Evolutionary conservation across 1,140 invertebrate genomes (phyloP), one percentile per base, ranked within the genome.

Genomic region (Elysia chlorotica): DNA sequence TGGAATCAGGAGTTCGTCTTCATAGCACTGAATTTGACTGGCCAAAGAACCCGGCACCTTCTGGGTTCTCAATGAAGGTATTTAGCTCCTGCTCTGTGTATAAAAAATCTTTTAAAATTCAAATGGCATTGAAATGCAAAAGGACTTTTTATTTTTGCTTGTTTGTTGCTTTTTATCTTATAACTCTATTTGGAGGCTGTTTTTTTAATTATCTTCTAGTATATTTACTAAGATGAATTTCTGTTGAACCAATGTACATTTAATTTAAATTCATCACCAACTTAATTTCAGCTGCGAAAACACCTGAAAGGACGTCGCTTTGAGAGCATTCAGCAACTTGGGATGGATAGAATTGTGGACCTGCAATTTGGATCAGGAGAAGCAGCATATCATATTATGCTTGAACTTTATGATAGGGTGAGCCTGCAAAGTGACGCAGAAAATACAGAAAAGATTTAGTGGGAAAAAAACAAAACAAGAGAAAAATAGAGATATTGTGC

Each of bases 31-130:
- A 91, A 30, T 99, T 96, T 90, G 96, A 99, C 85, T 99, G 98
- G 98, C 96, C 97, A 0, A 99, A 99, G 90, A 97, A 97, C 91
- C 91, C 92, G 59, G 92, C 94, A 28, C 96, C 97, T 1, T 98
- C 96, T 21, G 95, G 96, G 1, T 99, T 99, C 86, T 94, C 94
- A 70, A 99, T 99, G 97, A 99, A 99, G 90, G 93, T 95, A 68
- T 30, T 59, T 62, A 31, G 6, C 19, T 0, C 35, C 36, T 48
- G n/a, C 41, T 14, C n/a, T 48, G 10, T 48, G 41, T 14, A 48
- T 31, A 70, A 10, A 31, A 70, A 21, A 56, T 33, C 10, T n/a
- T 33, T 14, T 37, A 70, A 28, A 70, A 70, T 33, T 17, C 14
- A 59, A 59, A 19, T 10, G n/a, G n/a, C n/a, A n/a, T n/a, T n/a